phyloP scores from a whole-genome alignment of 2,797 vertebrate genomes.

The Semaprochilodus insignis region DNA sequence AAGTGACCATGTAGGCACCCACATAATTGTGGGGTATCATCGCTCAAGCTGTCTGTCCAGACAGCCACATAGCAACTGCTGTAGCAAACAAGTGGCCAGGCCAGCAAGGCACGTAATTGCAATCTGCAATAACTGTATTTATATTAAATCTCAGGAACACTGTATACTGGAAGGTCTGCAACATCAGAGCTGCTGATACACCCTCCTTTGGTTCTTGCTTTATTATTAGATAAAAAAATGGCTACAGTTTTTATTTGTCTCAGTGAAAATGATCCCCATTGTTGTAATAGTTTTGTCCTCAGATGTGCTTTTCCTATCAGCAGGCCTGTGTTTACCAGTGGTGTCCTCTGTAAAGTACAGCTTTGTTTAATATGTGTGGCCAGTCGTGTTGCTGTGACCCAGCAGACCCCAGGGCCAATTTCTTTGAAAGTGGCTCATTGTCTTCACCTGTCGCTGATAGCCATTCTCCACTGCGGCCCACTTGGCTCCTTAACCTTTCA shows the following conservation, averaged over 20 bases:
- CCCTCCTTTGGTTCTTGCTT: neutral
- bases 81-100: no score
- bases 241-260: neutral
- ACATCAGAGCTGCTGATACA: no score
- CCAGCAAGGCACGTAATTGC: no score
- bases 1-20: no score
- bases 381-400: neutral
- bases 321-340: neutral
- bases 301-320: neutral
- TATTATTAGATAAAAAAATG: neutral
- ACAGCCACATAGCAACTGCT: no score
- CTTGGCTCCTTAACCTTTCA: neutral
- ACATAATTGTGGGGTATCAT: no score
- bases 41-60: no score
- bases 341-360: neutral
- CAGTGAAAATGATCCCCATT: no score
- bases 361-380: neutral
- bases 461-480: neutral
- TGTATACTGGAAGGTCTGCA: no score
- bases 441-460: neutral
- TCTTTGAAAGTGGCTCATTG: constrained; percentile 5
- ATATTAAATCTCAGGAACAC: no score
- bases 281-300: neutral
- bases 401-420: neutral
- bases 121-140: no score